Base-by-base conservation (phyloP, 2,797 vertebrate species). In the Acestrorhynchus altus region DNA sequence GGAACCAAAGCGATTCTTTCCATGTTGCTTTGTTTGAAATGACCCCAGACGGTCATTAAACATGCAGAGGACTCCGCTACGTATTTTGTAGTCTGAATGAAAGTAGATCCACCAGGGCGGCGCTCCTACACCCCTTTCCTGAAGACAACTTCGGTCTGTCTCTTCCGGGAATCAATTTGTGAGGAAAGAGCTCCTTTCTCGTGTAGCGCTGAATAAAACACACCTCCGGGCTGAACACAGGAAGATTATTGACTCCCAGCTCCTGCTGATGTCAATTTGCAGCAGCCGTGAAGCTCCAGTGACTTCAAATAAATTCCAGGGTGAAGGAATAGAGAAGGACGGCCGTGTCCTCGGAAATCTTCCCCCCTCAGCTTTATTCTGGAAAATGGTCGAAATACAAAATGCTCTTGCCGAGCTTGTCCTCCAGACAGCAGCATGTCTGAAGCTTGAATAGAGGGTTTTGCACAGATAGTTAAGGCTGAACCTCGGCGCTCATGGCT, bases 201-300 rank as follows among this genome's bases (percentile, higher is more conserved):
- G 56, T 46, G 47, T 56, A 75, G 18, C 24, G 47, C 31, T 22
- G 68, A 76, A 72, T 82, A 83, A 83, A 81, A 79, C 72, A 74
- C 79, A 81, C 66, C 85, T 83, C 74, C 85, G 84, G 88, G 87
- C 87, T 83, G 80, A 59, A 81, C 84, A 79, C 13, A 69, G 56
- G 73, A 70, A 78, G 72, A 76, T 85, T 81, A 83, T 79, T 85
- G 84, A 86, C 85, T 77, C 56, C 8, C 54, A 60, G 70, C 80
- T 72, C 60, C 26, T 61, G 60, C 73, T 66, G 64, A 40, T 76
- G 78, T 77, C 77, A 77, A 39, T 72, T 77, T 72, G 75, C 20
- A 31, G 52, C 52, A 3, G 20, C 52, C 24, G 52, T 54, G 52
- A 66, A 83, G 57, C 76, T 83, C 40, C 72, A 51, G 66, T 49